Evolutionary conservation across 1,140 invertebrate genomes (phyloP), one percentile per base, ranked within the genome.

Genomic region (Adelges cooleyi): DNA sequence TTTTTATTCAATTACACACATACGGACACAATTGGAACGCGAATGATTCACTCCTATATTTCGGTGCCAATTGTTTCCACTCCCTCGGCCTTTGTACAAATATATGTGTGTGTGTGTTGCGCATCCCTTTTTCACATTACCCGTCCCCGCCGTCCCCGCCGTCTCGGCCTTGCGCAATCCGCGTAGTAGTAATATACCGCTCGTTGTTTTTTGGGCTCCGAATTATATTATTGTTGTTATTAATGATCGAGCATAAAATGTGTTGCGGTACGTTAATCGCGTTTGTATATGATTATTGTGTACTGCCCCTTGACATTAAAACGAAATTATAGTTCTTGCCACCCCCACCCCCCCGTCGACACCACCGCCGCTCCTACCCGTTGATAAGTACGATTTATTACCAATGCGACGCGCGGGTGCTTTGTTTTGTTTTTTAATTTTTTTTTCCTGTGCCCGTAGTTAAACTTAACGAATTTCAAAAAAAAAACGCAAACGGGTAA

Each of bases 211-310:
- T 33, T 29, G 9, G 3, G 5, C 17, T 15, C 4, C 25, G 8
- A 48, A 48, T 48, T 62, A 62, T 46, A 62, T 62, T 48, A 62
- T 62, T 62, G 23, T 46, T 62, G 23, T 46, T 62, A 62, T 62
- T 62, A 62, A 62, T 48, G 56, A 46, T 20, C 17, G 56, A 48
- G 13, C 56, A 33, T 62, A 62, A 62, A 62, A 48, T 17, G 56
- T 48, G 56, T 62, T 62, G 56, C 56, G 56, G 56, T 62, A 62
- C 56, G 56, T 62, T 62, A 62, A 62, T 62, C 56, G 42, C 56
- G 18, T 62, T 62, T 62, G 56, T 33, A 17, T 40, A 27, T 18
- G 52, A 54, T 44, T 44, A 27, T 44, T 42, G 13, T 33, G 20
- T 48, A 33, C n/a, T n/a, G n/a, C 29, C 29, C 29, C 29, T 33